Evolutionary conservation across 1,140 invertebrate species (phyloP).

Genomic region (Apis mellifera): Amel_HAv3.1 CM009932.2:15461501-15462000

Average conservation of each 20-base stretch:
- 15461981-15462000: no score
- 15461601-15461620: conserved; percentile 70
- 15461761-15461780: fast-evolving
- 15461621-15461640: conserved; percentile 77
- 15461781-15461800: background rate
- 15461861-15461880: background rate
- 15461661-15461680: conserved; percentile 82
- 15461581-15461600: conserved; percentile 78
- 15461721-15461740: conserved; percentile 77
- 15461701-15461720: conserved; percentile 84
- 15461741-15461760: no score
- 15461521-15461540: conserved; percentile 96
- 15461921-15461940: background rate
- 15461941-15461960: background rate
- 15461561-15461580: conserved; percentile 82
- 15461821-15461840: background rate
- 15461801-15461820: background rate
- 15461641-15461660: conserved; percentile 81
- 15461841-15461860: background rate
- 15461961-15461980: conserved; percentile 3
- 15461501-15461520: conserved; percentile 93
- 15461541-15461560: conserved; percentile 81
- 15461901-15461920: conserved; percentile 20
- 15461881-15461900: no score
- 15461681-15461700: conserved; percentile 83